Evolutionary conservation across 2,113 vertebrate species (phyloP), one percentile per base, ranked within the genome.

Genomic region (Xyrauchen texanus): DNA sequence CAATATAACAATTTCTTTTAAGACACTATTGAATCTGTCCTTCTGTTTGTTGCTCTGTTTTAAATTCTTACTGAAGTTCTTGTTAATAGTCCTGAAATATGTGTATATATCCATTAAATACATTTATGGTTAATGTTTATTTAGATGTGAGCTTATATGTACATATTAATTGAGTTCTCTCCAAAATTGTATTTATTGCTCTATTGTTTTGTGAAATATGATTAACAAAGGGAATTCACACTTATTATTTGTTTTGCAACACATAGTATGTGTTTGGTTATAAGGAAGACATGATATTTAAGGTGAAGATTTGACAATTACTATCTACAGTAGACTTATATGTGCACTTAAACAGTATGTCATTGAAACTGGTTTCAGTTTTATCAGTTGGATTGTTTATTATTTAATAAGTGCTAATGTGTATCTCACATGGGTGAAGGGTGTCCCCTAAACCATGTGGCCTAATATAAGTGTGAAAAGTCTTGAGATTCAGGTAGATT

Each of bases 121-220:
- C 63, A 74, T 63, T 76, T 76, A 76, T 76, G 49, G 21, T 64
- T 65, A n/a, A 21, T 52, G 74, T 65, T 76, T 13, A 42, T 65
- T 53, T 65, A 65, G 60, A 63, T 44, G 42, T 44, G n/a, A 64
- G 8, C 49, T 64, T 65, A 53, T 55, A 66, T 65, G 57, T 62
- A 63, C 58, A 76, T 44, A 62, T 63, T 34, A 34, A 34, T 4
- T 51, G 15, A 49, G 46, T 74, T 62, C 11, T 63, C 34, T 66
- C 49, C 13, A 51, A 63, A 73, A n/a, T 52, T 65, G 3, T 65
- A 76, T 76, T 65, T 65, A 76, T 65, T 66, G 13, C 49, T 65
- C 7, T 44, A 55, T 16, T 13, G 51, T 11, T 74, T 62, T 62
- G 16, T 76, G 61, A 64, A 65, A 53, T 15, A 47, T 55, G 9